Evolutionary conservation across 2,888 invertebrate species (phyloP).

Genomic region (Anticlea derivata): DNA sequence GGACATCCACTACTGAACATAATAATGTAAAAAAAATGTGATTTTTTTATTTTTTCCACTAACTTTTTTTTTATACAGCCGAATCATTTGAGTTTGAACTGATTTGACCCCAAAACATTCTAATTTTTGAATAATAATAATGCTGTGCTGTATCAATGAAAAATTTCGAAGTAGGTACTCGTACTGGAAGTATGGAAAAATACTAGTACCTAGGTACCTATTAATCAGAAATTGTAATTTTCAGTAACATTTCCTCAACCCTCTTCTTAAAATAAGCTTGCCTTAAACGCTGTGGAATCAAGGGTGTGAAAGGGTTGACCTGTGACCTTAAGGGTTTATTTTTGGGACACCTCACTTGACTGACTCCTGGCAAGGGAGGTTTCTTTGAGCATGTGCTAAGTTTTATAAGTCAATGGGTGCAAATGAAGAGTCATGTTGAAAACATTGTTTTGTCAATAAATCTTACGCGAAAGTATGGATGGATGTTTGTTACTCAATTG

Average conservation of each 20-base stretch:
- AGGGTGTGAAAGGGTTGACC: conserved; percentile 35
- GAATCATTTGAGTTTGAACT: no score
- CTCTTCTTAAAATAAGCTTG: conserved; percentile 22
- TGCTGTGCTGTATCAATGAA: no score
- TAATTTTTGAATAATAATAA: no score
- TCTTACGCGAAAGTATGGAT: no score
- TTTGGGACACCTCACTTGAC: conserved; percentile 31
- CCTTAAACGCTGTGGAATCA: conserved; percentile 33
- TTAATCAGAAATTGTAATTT: conserved; percentile 5
- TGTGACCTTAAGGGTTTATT: conserved; percentile 33
- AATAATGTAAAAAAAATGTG: no score
- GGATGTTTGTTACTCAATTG: no score
- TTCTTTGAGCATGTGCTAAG: conserved; percentile 25
- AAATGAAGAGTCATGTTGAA: conserved; percentile 17
- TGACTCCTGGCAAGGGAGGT: conserved; percentile 22
- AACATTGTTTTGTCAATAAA: conserved; percentile 4
- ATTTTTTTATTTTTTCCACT: no score
- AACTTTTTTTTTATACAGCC: no score
- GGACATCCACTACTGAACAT: no score
- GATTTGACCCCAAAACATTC: no score
- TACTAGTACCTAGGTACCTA: no score
- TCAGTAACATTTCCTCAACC: conserved; percentile 18
- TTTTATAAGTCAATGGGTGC: conserved; percentile 25
- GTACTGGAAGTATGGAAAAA: not conserved
- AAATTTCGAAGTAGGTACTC: no score